Evolutionary conservation across 2,113 vertebrate genomes (phyloP).

Genomic region (Aplodontia rufa): DNA sequence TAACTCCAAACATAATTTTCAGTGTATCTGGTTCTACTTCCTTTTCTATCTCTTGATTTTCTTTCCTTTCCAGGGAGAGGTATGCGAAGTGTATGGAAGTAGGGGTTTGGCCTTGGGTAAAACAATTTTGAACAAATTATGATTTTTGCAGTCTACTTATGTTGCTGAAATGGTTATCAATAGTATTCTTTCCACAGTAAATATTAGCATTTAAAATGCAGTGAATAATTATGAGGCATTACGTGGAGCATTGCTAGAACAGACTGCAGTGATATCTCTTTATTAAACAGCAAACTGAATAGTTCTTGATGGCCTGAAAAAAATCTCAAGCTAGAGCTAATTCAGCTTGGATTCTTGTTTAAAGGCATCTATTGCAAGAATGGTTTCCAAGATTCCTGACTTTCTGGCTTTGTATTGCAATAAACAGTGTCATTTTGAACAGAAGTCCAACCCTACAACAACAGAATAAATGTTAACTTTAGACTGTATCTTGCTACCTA

Average conservation of each 20-base stretch:
- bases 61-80: background rate
- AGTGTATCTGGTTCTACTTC: background rate
- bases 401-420: conserved; percentile 53
- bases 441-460: conserved; percentile 18
- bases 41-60: background rate
- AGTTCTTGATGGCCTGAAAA: conserved; percentile 51
- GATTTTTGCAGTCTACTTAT: background rate
- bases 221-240: conserved; percentile 38
- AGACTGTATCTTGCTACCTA: background rate
- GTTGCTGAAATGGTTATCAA: background rate
- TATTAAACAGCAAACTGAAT: conserved; percentile 2
- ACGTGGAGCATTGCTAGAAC: conserved; percentile 48
- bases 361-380: background rate
- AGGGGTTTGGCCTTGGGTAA: background rate
- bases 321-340: conserved; percentile 26
- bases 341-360: background rate
- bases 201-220: background rate
- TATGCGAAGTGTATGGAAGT: background rate
- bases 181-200: background rate
- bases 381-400: background rate
- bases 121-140: conserved; percentile 14
- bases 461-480: conserved; percentile 1
- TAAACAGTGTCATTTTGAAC: conserved; percentile 18
- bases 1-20: background rate
- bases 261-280: background rate